Evolutionary conservation across 2,888 invertebrate species (phyloP), one percentile per base, ranked within the genome.

Genomic region (Nectonema munidae): DNA sequence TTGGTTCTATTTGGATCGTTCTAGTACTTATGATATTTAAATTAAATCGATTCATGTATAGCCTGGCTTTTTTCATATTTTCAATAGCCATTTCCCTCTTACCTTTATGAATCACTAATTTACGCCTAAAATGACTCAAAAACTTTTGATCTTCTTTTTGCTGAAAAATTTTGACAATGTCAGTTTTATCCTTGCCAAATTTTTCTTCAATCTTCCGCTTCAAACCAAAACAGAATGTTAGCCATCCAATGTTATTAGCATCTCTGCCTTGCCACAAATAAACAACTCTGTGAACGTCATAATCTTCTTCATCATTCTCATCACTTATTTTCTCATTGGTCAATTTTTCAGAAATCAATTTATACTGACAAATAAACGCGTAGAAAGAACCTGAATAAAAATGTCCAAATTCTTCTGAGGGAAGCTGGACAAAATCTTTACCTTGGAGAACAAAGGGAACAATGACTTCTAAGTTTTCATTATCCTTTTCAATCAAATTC

Each of bases 261-360:
- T 79, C 73, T 21, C 64, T 48, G 1, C 89, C 89, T 59, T 99
- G 95, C 95, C 95, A 95, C 61, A 99, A 99, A 58, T 95, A 95
- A n/a, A 89, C 86, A 35, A 83, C 15, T 39, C n/a, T 14, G 15
- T 38, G 35, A 39, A 6, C 25, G 11, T 16, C 38, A 3, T 28
- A 13, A 3, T 20, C 21, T 16, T 20, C 38, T 34, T 41, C 40
- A 11, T 15, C 39, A 5, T 17, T 9, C 5, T 28, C 30, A 30
- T 30, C 6, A 30, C 11, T 6, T 30, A 30, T 30, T 30, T 11
- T 30, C 25, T 25, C 6, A 25, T 9, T n/a, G n/a, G n/a, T n/a
- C n/a, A n/a, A n/a, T n/a, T n/a, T 64, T 16, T 64, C 65, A 39
- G 65, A 65, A 0, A 70, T 68, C 48, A 79, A 66, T 65, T 81